Percentiles rank a stretch among this genome's conserved stretches.
These are phyloP conservation scores for Pangasius macronema DNA, from an alignment of 2,797 vertebrate genomes.

Conservation along the genomic window DNA sequence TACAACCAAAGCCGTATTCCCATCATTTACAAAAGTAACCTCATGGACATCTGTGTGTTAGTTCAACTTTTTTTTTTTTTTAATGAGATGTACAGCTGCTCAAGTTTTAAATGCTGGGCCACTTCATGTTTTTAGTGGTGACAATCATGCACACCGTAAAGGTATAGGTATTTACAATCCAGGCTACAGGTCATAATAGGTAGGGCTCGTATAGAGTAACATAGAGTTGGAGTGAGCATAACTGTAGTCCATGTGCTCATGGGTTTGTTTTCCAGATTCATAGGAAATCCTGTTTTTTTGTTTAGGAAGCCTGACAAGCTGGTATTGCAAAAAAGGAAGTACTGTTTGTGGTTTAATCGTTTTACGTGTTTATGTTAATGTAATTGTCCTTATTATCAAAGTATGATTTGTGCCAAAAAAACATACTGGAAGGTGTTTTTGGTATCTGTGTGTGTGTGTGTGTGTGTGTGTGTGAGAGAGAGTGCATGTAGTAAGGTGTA, in stretches of 20 bases:
- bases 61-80: background rate
- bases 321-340: slow-evolving; percentile 22
- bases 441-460: background rate
- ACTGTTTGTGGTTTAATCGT: slow-evolving; percentile 8
- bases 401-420: slow-evolving; percentile 50
- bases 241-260: slow-evolving; percentile 1
- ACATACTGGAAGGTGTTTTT: background rate
- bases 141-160: slow-evolving; percentile 4
- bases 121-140: slow-evolving; percentile 11
- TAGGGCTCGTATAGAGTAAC: background rate
- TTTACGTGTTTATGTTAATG: slow-evolving; percentile 8
- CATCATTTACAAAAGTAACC: slow-evolving; percentile 4
- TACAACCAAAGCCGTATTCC: slow-evolving; percentile 20
- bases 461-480: slow-evolving; percentile 1
- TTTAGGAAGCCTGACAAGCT: slow-evolving; percentile 11
- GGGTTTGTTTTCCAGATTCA: background rate
- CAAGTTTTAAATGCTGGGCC: background rate
- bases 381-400: slow-evolving; percentile 32
- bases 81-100: slow-evolving; percentile 6
- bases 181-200: slow-evolving; percentile 10
- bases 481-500: background rate
- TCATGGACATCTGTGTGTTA: slow-evolving; percentile 1
- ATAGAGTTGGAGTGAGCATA: slow-evolving; percentile 1
- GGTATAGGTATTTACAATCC: background rate
- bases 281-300: background rate